Conservation (phyloP, 1,140 invertebrate genomes). For the Drosophila athabasca region DNA sequence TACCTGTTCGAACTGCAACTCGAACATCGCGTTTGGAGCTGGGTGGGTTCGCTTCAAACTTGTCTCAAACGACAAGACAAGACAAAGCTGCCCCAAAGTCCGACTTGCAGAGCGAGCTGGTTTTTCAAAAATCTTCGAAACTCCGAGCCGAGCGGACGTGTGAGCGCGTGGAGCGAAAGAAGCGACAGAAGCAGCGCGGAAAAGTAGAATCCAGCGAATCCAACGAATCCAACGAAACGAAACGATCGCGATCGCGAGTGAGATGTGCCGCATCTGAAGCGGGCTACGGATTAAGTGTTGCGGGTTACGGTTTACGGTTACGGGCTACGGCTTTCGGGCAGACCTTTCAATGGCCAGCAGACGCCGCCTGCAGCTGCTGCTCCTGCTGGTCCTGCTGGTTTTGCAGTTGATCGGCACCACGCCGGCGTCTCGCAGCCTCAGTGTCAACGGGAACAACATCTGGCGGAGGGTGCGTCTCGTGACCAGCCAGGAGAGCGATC, state of each 20-base stretch:
- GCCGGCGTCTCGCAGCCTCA: constrained; percentile 62
- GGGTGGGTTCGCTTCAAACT: constrained; percentile 56
- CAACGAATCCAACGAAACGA: constrained; percentile 8
- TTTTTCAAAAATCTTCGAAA: constrained; percentile 3
- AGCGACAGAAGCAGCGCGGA: constrained; percentile 5
- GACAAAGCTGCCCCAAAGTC: constrained; percentile 62
- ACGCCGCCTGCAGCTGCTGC: constrained; percentile 62
- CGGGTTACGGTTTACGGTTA: constrained; percentile 18
- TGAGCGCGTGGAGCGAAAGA: constrained; percentile 52
- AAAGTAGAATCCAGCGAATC: constrained; percentile 15
- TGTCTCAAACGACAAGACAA: constrained; percentile 65
- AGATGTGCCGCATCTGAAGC: constrained; percentile 60
- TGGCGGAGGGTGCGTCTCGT: constrained; percentile 70
- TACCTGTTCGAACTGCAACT: constrained; percentile 38
- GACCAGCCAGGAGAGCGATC: constrained; percentile 63
- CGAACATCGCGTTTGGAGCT: constrained; percentile 41
- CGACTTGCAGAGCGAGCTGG: constrained; percentile 63
- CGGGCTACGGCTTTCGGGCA: constrained; percentile 20
- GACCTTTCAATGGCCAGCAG: constrained; percentile 63
- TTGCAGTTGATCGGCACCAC: constrained; percentile 64
- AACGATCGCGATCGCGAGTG: constrained; percentile 31
- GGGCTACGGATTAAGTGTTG: neutral
- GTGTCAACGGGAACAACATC: constrained; percentile 64
- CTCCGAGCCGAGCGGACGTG: constrained; percentile 61
- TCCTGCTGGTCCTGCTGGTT: constrained; percentile 53